Conservation (phyloP, 2,797 vertebrate genomes). For the Coracias cyanogaster region DNA sequence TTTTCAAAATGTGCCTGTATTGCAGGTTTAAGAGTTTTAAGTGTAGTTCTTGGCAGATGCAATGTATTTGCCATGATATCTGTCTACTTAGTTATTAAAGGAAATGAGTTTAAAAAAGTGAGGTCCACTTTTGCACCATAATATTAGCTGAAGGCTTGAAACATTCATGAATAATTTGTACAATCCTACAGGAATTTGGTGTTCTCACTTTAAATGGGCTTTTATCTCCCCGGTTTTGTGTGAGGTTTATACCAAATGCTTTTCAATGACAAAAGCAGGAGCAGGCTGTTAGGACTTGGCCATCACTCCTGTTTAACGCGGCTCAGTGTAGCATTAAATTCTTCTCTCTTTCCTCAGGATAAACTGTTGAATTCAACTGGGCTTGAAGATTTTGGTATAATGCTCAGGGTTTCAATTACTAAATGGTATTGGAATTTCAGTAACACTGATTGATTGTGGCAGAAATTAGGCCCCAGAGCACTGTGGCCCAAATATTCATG, state of each 20-base stretch:
- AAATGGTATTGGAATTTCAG: background rate
- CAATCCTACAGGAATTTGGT: background rate
- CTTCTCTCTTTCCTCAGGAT: background rate
- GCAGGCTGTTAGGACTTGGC: background rate
- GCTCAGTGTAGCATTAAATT: background rate
- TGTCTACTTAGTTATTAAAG: background rate
- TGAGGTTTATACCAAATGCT: background rate
- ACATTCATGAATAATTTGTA: background rate
- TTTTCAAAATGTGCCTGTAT: background rate
- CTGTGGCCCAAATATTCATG: constrained; percentile 1
- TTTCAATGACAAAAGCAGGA: background rate
- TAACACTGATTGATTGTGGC: background rate
- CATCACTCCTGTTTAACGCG: background rate
- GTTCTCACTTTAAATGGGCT: background rate
- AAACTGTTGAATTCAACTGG: background rate
- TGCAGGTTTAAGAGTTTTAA: constrained; percentile 2
- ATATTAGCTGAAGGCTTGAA: background rate
- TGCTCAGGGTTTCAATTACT: constrained; percentile 4
- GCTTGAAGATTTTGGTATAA: background rate
- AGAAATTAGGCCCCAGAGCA: background rate
- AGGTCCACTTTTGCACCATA: background rate
- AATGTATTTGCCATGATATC: background rate
- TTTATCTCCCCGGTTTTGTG: background rate
- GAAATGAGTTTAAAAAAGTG: background rate
- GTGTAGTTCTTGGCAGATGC: background rate